Conservation (phyloP, 2,797 vertebrate species). For the Melanotaenia boesemani region DNA sequence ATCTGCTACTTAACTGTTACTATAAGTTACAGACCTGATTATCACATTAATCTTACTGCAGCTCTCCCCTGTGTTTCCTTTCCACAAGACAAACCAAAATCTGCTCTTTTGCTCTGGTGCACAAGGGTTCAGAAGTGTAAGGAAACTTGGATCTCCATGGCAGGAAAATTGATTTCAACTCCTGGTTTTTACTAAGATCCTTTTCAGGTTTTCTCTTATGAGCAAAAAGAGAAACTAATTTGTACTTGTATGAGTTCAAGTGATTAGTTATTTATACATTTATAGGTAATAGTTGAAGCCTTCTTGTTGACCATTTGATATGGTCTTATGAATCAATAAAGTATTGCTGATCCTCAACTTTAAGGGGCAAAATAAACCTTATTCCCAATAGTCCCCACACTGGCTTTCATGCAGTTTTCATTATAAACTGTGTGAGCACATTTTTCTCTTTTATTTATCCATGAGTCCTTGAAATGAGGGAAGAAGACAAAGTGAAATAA, state of each 20-base stretch:
- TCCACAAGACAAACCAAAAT: not conserved
- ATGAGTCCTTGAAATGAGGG: conserved; percentile 40
- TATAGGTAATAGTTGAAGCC: not conserved
- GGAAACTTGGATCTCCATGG: not conserved
- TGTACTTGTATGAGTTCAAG: not conserved
- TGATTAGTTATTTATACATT: not conserved
- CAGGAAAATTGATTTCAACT: not conserved
- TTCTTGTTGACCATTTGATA: not conserved
- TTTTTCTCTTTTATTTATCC: conserved; percentile 38
- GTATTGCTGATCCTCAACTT: not conserved
- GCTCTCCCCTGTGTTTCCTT: not conserved
- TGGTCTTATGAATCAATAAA: not conserved
- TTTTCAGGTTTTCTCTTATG: not conserved
- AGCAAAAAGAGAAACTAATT: not conserved
- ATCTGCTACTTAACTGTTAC: not conserved
- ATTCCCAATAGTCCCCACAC: conserved; percentile 6
- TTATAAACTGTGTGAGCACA: conserved; percentile 2
- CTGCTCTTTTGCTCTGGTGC: not conserved
- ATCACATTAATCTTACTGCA: not conserved
- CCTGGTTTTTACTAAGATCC: not conserved
- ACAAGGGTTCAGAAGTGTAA: not conserved
- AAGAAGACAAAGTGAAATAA: conserved; percentile 36
- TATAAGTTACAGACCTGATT: not conserved
- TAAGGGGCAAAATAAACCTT: not conserved
- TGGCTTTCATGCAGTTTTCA: conserved; percentile 10